Evolutionary conservation across 2,797 vertebrate genomes (phyloP), one percentile per base, ranked within the genome.

Genomic region (Carapus acus): DNA sequence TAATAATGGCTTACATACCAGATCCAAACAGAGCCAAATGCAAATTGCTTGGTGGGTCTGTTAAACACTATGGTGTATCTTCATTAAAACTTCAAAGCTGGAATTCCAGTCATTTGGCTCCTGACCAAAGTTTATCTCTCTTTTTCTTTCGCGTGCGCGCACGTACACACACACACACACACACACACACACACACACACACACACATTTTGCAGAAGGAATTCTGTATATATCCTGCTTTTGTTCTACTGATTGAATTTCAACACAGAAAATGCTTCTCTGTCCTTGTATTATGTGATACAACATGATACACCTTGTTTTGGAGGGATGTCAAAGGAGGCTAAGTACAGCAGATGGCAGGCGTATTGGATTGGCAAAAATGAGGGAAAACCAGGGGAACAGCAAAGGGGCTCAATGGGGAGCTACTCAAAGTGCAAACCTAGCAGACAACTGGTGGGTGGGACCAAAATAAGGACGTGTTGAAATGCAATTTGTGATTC

Each of bases 41-140:
- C 71, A 74, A 86, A 86, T 80, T 82, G 80, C 80, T 79, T 54
- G 70, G 69, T 76, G 69, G 76, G 78, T 83, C 83, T 80, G 75
- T 83, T 79, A 86, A 88, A 86, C 78, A 81, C 80, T 77, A 85
- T 75, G 78, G 83, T 80, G 76, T 77, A 81, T 85, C 75, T 78
- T 85, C 78, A 85, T 85, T 89, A 86, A 86, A 84, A 78, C 81
- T 87, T 85, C 86, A 87, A 89, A 88, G 87, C 67, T 78, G 79
- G 84, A 87, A 86, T 83, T 74, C 66, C 58, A 78, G 67, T 71
- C 41, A 86, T 83, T 84, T 77, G 76, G 78, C 73, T 62, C 49
- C 27, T 36, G 24, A 81, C 69, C 72, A 80, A 75, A 59, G 67
- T 73, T 78, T 74, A 74, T 77, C 79, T 70, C 71, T 78, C 31